phyloP scores from a whole-genome alignment of 2,797 vertebrate genomes.

The Cyclopterus lumpus region DNA sequence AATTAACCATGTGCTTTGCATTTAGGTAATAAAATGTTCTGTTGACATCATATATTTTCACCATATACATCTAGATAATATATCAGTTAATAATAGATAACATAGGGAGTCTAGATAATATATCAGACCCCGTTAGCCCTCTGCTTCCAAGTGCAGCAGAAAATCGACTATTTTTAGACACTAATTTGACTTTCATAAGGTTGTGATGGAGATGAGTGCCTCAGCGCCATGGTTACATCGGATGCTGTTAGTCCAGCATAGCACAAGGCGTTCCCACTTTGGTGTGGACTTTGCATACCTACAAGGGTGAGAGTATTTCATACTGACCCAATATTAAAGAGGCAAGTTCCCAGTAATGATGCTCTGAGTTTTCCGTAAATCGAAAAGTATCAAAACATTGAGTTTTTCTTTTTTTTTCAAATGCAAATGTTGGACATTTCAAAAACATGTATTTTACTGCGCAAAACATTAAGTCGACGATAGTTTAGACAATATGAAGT shows the following conservation, averaged over 20 bases:
- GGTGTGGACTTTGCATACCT: neutral
- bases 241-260: neutral
- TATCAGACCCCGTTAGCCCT: neutral
- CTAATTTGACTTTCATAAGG: conserved; percentile 68
- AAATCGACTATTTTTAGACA: conserved; percentile 59
- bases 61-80: neutral
- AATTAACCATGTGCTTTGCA: neutral
- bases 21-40: conserved; percentile 11
- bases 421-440: neutral
- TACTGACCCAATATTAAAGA: neutral
- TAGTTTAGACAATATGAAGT: neutral
- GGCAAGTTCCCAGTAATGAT: neutral
- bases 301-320: neutral
- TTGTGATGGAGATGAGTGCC: conserved; percentile 21
- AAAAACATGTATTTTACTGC: neutral
- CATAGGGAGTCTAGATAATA: neutral
- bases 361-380: neutral
- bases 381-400: neutral
- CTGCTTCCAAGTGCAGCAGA: conserved; percentile 21
- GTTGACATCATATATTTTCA: neutral
- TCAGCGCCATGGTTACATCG: conserved; percentile 52
- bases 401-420: no score
- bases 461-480: neutral
- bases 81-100: no score
- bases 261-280: no score